These are phyloP conservation scores for Eriocheir sinensis DNA, from an alignment of 1,140 invertebrate species.

Conservation along the genomic window DNA sequence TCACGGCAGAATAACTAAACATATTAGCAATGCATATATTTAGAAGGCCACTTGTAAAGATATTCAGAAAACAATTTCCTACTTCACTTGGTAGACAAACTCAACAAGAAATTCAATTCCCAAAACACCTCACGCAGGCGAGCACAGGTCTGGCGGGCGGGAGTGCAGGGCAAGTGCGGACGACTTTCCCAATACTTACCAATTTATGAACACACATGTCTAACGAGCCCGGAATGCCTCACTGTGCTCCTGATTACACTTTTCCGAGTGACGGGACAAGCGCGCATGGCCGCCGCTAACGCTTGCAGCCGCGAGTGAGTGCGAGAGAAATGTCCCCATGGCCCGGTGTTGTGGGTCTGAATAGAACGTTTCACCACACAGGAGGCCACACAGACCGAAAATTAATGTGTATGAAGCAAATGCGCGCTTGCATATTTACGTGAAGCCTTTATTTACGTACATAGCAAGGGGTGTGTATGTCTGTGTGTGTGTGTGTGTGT, in stretches of 20 bases:
- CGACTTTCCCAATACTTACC: conserved; percentile 15
- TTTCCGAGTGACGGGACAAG: conserved; percentile 12
- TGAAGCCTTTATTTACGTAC: not conserved
- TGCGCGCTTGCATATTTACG: conserved; percentile 1
- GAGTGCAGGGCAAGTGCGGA: not conserved
- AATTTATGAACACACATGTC: conserved; percentile 11
- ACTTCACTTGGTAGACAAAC: not conserved
- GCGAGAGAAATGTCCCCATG: not conserved
- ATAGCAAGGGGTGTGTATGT: not conserved
- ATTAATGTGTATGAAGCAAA: not conserved
- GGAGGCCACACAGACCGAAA: not conserved
- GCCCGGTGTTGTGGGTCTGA: not conserved
- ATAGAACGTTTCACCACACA: not conserved
- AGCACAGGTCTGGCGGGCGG: not conserved
- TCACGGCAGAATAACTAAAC: not conserved
- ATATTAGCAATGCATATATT: conserved; percentile 26
- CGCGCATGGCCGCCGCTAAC: not conserved
- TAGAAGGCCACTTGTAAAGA: not conserved
- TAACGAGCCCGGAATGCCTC: not conserved
- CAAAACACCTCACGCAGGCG: not conserved
- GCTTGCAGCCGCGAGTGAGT: not conserved
- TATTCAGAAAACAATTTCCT: conserved; percentile 13
- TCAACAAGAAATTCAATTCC: conserved; percentile 25
- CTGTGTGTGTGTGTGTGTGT: conserved; percentile 49
- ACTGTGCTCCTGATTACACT: conserved; percentile 1